Evolutionary conservation across 2,888 invertebrate species (phyloP).

Genomic region (Pachycephus smyrnensis): DNA sequence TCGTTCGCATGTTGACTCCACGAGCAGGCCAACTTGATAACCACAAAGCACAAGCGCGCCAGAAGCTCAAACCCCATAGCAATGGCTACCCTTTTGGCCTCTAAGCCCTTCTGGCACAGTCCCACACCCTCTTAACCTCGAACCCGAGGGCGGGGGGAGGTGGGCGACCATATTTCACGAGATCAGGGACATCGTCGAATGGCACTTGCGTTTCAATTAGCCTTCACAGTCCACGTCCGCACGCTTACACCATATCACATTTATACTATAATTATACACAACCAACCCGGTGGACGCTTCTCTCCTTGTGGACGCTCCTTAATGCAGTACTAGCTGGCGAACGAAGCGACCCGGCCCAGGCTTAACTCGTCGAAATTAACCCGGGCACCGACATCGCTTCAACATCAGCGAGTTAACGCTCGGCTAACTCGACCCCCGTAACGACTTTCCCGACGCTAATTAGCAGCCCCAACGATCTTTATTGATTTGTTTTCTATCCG

Average conservation of each 20-base stretch:
- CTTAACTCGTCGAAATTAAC: not conserved
- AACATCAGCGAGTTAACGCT: not conserved
- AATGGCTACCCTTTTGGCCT: not conserved
- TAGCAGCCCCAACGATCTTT: not conserved
- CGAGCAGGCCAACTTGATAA: constrained; percentile 46
- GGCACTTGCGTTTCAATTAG: constrained; percentile 56
- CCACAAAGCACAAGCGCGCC: constrained; percentile 18
- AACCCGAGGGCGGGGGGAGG: no score
- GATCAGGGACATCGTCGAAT: constrained; percentile 21
- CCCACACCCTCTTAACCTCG: not conserved
- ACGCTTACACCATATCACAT: not conserved
- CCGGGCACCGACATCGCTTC: not conserved
- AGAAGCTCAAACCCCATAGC: not conserved
- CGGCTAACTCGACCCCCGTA: not conserved
- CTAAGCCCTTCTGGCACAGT: not conserved
- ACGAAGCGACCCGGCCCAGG: not conserved
- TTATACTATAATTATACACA: not conserved
- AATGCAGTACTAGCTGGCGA: not conserved
- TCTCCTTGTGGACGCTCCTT: not conserved
- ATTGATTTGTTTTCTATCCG: not conserved
- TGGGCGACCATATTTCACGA: not conserved
- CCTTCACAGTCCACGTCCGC: not conserved
- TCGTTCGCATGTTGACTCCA: constrained; percentile 51
- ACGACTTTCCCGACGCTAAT: not conserved
- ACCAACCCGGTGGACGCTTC: not conserved